These are phyloP conservation scores for Naja naja DNA, from an alignment of 2,113 vertebrate genomes.

Conservation along the genomic window DNA sequence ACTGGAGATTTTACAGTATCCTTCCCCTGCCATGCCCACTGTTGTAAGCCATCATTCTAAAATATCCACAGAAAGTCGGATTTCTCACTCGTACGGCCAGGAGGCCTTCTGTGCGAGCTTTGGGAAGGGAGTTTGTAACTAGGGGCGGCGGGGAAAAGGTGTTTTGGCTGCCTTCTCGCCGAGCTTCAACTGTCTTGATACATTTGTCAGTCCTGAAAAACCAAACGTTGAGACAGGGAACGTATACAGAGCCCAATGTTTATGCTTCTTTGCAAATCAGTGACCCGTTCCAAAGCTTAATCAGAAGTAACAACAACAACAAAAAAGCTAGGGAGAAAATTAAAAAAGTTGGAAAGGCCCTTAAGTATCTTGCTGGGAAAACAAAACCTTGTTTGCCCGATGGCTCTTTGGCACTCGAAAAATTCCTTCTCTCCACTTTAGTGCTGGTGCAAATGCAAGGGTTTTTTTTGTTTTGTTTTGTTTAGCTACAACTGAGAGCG, in stretches of 20 bases:
- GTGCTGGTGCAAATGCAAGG: not conserved
- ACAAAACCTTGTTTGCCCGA: not conserved
- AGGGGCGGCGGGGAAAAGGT: fast-evolving
- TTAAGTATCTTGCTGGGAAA: not conserved
- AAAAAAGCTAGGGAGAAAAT: not conserved
- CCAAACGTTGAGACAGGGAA: not conserved
- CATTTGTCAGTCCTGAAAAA: slow-evolving; percentile 15
- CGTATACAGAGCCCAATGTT: not conserved
- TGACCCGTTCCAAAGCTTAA: not conserved
- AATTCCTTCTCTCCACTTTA: not conserved
- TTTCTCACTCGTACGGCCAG: not conserved
- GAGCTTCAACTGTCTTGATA: not conserved
- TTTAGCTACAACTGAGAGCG: not conserved
- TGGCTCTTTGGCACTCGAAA: not conserved
- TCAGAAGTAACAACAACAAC: not conserved
- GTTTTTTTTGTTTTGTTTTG: too few relatives aligned
- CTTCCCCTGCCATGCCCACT: too few relatives aligned
- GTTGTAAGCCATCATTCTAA: not conserved
- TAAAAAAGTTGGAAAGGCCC: not conserved
- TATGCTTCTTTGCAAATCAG: slow-evolving; percentile 17
- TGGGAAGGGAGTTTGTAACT: not conserved
- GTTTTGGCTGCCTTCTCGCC: not conserved
- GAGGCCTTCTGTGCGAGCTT: not conserved
- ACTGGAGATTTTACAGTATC: too few relatives aligned
- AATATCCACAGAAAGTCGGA: not conserved